Base-by-base conservation (phyloP, 2,113 vertebrate genomes). In the Pipra filicauda region DNA sequence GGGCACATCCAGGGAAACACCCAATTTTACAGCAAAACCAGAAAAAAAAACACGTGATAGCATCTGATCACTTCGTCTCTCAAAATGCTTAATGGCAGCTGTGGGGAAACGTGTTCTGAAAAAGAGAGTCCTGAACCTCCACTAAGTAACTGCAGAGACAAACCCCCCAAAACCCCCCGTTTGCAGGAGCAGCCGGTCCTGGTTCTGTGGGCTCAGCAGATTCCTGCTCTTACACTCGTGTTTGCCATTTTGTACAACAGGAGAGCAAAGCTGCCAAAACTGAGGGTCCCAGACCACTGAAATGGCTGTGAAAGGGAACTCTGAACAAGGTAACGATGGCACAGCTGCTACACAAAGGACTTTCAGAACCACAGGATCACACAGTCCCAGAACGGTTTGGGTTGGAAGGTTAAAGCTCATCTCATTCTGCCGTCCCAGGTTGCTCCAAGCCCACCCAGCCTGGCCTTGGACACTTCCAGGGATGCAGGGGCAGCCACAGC, bases 301-400 rank as follows among this genome's bases (percentile, higher is more conserved):
- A 16, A 15, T 0, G 3, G 26, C 69, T 81, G 61, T 11, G 39
- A 19, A 21, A n/a, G 49, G 8, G 12, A 15, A 14, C 6, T 0
- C 3, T 54, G 61, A 12, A 2, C 23, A 41, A 2, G 1, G 1
- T 1, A 3, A 15, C 2, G 1, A 0, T 0, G 9, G 35, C 10
- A 3, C 1, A 21, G 44, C 54, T 27, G 51, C 83, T 1, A 0
- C 20, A 24, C 10, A 8, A 27, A 51, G 44, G 70, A 1, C 37
- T 24, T 15, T 1, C 0, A 23, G 41, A 55, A 4, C 0, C 26
- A 1, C 0, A 31, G 67, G 20, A 3, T 11, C 57, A 6, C 74
- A 22, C 5, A 54, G 16, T 1, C 48, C n/a, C 23, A 0, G 24
- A 2, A 26, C 0, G 22, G 20, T 9, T 31, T 12, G 43, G 30